Evolutionary conservation across 2,888 invertebrate genomes (phyloP), one percentile per base, ranked within the genome.

Genomic region (Caenorhabditis plicata): DNA sequence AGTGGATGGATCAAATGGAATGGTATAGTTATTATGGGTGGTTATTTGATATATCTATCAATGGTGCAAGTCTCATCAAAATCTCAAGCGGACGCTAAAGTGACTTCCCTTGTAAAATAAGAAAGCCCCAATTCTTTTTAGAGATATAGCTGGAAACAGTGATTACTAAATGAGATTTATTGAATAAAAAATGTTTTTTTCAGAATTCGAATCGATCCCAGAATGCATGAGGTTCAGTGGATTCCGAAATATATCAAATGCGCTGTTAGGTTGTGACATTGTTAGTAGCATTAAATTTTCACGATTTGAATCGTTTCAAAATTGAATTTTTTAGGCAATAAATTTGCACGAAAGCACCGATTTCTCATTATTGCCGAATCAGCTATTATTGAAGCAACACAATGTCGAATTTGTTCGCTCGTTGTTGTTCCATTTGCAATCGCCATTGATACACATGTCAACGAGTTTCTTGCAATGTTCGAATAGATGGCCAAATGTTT

Each of bases 261-360:
- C 61, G 8, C 36, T 61, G 8, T 48, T 51, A 1, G 55, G 47
- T 8, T 47, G 46, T 7, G 61, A 61, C 40, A 35, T 55, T 26
- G 55, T 61, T 35, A 9, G 4, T 2, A 11, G n/a, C n/a, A 36
- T 9, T n/a, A 8, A 8, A n/a, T 36, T 7, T 36, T 36, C 11
- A 9, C 8, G 29, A 29, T 29, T 36, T 26, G 9, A 23, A 45
- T 7, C n/a, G 36, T 8, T 20, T 31, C 8, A 31, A 27, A 15
- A 27, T 36, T n/a, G 1, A 27, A 27, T 3, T 26, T 51, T 54
- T 27, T 13, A 71, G 65, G 68, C 73, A 4, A 60, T 76, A 35
- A 76, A 76, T 55, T 40, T 73, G 13, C 74, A 74, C 43, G 76
- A 77, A 33, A 48, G 41, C 20, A 63, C 56, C 7, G 77, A 77